Conservation (phyloP, 2,888 invertebrate genomes). For the Rhamphomyia laevipes region DNA sequence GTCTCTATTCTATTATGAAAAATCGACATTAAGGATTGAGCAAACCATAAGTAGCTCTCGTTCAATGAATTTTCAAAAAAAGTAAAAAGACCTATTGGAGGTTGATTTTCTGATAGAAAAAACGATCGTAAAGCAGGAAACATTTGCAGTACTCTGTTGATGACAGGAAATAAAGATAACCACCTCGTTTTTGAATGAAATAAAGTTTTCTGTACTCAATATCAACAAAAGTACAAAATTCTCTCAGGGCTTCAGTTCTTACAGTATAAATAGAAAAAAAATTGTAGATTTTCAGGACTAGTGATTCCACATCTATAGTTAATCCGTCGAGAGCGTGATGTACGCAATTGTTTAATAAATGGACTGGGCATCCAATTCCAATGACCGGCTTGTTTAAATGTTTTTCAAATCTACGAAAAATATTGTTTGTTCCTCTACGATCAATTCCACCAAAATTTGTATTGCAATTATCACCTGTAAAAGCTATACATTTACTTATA, state of each 20-base stretch:
- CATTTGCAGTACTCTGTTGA: background rate
- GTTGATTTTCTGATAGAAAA: background rate
- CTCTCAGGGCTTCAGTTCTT: conserved; percentile 4
- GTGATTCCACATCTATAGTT: conserved; percentile 16
- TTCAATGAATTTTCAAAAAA: background rate
- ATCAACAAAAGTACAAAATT: background rate
- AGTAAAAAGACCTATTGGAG: background rate
- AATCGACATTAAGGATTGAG: background rate
- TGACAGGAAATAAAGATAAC: background rate
- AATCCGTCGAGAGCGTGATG: conserved; percentile 13
- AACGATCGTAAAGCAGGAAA: background rate
- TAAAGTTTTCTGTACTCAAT: background rate
- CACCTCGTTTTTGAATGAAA: conserved; percentile 1
- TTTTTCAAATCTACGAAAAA: background rate
- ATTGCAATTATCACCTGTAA: conserved; percentile 1
- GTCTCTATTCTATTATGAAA: background rate
- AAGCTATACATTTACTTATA: background rate
- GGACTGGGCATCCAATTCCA: background rate
- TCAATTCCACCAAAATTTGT: background rate
- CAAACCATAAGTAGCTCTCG: background rate
- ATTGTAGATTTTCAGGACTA: conserved; percentile 16
- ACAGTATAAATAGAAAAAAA: conserved; percentile 15
- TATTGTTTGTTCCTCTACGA: background rate
- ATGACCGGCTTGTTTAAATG: background rate
- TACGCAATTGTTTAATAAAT: conserved; percentile 5